phyloP scores from a whole-genome alignment of 2,797 vertebrate genomes.

The Sebastiscus albofasciatus region DNA sequence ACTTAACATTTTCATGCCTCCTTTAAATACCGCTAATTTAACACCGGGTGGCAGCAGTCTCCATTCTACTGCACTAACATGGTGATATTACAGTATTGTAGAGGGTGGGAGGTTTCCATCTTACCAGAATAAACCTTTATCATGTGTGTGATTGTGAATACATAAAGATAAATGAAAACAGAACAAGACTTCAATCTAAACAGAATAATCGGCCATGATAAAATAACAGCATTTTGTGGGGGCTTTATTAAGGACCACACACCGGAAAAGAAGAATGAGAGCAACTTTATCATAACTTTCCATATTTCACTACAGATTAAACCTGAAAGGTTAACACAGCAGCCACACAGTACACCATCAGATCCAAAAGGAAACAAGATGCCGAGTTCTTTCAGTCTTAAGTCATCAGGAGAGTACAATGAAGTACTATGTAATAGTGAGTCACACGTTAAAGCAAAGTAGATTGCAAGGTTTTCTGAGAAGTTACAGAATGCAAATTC shows the following conservation, averaged over 20 bases:
- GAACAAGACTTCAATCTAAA: background rate
- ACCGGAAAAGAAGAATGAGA: background rate
- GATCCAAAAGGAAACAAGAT: background rate
- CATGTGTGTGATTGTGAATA: background rate
- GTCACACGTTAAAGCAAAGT: background rate
- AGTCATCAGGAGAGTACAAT: background rate
- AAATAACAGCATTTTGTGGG: background rate
- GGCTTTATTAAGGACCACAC: background rate
- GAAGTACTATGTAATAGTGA: background rate
- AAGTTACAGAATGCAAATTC: background rate
- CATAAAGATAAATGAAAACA: background rate
- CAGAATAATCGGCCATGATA: background rate
- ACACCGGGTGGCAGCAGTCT: conserved; percentile 52
- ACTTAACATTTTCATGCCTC: background rate
- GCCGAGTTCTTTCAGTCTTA: background rate
- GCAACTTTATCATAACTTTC: background rate
- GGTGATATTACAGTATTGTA: background rate
- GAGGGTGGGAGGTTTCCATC: background rate
- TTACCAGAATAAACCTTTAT: background rate
- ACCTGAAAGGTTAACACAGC: background rate
- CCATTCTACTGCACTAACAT: background rate
- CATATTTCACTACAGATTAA: background rate
- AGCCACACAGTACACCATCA: background rate
- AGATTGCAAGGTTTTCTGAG: background rate
- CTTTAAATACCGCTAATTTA: background rate